Evolutionary conservation across 2,797 vertebrate genomes (phyloP).

Genomic region (Sternotherus odoratus): DNA sequence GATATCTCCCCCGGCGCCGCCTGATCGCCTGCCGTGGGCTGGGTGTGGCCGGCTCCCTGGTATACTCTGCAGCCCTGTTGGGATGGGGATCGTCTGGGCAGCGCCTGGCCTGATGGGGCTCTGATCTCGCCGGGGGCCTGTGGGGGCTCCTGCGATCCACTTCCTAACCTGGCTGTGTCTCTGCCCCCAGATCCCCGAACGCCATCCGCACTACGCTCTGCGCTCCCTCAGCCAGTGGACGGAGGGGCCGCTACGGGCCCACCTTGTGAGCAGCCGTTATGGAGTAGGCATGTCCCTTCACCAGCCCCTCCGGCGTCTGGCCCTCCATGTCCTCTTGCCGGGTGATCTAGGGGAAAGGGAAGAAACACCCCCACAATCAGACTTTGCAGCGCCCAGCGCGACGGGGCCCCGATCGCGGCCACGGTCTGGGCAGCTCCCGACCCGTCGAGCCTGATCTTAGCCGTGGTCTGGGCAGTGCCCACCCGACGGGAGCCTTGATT

Average conservation of each 20-base stretch:
- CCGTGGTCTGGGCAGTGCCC: too few relatives aligned
- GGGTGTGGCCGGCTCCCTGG: too few relatives aligned
- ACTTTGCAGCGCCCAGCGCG: too few relatives aligned
- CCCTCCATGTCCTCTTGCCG: conserved; percentile 75
- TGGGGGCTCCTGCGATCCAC: background rate
- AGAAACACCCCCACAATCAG: too few relatives aligned
- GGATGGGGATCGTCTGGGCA: too few relatives aligned
- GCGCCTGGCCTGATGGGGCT: background rate
- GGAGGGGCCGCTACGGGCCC: background rate
- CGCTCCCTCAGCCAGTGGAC: fast-evolving
- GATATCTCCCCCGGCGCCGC: background rate
- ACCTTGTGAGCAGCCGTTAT: conserved; percentile 84
- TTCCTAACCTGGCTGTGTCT: background rate
- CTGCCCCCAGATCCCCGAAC: too few relatives aligned
- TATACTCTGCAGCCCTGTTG: background rate
- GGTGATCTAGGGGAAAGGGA: conserved; percentile 74
- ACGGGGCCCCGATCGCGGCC: too few relatives aligned
- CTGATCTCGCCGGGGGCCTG: background rate
- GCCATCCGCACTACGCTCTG: too few relatives aligned
- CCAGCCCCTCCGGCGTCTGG: conserved; percentile 83
- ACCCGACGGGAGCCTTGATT: too few relatives aligned
- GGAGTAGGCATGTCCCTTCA: conserved; percentile 90
- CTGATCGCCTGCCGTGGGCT: background rate
- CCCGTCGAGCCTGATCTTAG: too few relatives aligned
- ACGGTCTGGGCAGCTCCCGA: too few relatives aligned